These are phyloP conservation scores for Lasioglossum baleicum DNA, from an alignment of 1,140 invertebrate genomes.

Conservation along the genomic window DNA sequence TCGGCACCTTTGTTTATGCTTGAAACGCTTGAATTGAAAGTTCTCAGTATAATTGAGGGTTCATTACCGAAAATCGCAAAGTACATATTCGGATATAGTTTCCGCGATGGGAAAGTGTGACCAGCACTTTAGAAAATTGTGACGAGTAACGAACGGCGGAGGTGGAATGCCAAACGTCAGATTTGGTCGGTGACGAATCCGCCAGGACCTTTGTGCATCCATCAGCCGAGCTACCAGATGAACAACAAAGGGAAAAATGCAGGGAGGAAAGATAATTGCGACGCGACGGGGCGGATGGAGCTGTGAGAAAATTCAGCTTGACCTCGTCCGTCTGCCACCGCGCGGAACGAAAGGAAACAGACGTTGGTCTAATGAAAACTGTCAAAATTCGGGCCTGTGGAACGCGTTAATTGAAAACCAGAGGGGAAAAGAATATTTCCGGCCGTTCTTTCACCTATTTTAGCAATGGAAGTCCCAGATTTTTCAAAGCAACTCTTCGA, in stretches of 20 bases:
- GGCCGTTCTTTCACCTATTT: too few relatives aligned
- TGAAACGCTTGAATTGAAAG: too few relatives aligned
- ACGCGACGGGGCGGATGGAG: constrained; percentile 18
- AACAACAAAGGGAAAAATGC: constrained; percentile 39
- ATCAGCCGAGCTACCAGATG: constrained; percentile 36
- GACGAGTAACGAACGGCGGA: background rate
- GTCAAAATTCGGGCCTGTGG: background rate
- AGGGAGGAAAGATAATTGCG: constrained; percentile 38
- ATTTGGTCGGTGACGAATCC: constrained; percentile 18
- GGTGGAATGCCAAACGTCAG: constrained; percentile 4
- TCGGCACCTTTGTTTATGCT: too few relatives aligned
- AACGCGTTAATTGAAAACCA: background rate
- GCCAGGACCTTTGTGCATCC: constrained; percentile 27
- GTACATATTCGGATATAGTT: too few relatives aligned
- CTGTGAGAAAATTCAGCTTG: constrained; percentile 26
- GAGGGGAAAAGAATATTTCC: too few relatives aligned
- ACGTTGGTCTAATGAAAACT: constrained; percentile 17
- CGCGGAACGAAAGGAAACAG: background rate
- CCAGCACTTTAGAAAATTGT: constrained; percentile 42
- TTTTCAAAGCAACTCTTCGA: too few relatives aligned
- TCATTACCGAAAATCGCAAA: too few relatives aligned
- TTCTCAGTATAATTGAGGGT: too few relatives aligned
- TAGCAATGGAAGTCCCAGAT: too few relatives aligned
- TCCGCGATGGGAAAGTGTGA: constrained; percentile 8
- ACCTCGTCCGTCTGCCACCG: constrained; percentile 5